A percentile compares a stretch with the other conserved stretches of the same genome.
Conservation (phyloP, 2,113 vertebrate species). For the Gavia stellata region DNA sequence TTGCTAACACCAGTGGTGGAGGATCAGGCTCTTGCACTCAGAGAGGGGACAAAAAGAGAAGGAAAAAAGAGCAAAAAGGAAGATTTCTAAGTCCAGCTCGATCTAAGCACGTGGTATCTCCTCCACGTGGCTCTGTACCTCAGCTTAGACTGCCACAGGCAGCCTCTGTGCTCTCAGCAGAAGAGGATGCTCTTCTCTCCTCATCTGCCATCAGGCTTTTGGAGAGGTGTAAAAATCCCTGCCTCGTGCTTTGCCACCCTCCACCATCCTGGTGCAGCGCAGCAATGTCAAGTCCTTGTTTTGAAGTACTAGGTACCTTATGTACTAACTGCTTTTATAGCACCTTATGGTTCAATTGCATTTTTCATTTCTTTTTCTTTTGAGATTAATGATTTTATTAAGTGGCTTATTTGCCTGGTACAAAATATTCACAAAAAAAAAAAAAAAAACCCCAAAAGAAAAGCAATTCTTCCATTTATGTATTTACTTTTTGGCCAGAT, state of each 20-base stretch:
- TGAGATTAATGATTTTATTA: not conserved
- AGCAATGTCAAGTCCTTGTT: not conserved
- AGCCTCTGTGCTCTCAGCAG: fast-evolving
- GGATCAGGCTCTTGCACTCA: not conserved
- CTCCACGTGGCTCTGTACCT: not conserved
- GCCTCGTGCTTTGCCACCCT: not conserved
- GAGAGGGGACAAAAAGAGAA: not conserved
- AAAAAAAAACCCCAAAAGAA: not conserved
- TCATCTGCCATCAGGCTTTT: not conserved
- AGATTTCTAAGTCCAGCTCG: not conserved
- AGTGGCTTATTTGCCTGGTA: not conserved
- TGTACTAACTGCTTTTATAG: not conserved
- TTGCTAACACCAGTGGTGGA: not conserved
- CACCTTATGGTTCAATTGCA: not conserved
- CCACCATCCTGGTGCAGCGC: not conserved
- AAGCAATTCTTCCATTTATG: not conserved
- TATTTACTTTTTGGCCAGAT: not conserved
- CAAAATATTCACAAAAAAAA: not conserved
- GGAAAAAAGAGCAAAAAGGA: not conserved
- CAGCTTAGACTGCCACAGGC: fast-evolving
- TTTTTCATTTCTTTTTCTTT: not conserved
- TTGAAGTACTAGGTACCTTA: not conserved
- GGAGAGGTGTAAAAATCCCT: not conserved
- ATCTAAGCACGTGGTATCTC: fast-evolving
- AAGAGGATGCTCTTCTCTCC: not conserved